These are phyloP conservation scores for Columba janthina DNA, from an alignment of 2,113 vertebrate species.

Conservation along the genomic window DNA sequence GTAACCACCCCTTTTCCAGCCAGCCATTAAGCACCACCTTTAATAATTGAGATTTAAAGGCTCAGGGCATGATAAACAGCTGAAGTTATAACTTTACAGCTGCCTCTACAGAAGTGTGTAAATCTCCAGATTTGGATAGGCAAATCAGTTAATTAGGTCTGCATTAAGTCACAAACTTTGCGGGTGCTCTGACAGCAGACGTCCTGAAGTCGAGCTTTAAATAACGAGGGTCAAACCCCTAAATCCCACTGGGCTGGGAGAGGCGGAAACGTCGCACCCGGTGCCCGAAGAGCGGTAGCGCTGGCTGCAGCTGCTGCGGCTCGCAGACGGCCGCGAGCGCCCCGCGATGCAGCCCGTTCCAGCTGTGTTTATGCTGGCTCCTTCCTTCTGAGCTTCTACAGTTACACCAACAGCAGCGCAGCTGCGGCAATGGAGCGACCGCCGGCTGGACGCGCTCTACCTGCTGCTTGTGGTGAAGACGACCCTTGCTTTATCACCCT, in stretches of 20 bases:
- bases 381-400: slow-evolving; percentile 36
- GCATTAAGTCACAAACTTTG: slow-evolving; percentile 44
- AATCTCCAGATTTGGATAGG: slow-evolving; percentile 40
- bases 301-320: not conserved
- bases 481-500: not conserved
- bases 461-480: not conserved
- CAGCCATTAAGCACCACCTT: slow-evolving; percentile 59
- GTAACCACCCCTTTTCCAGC: slow-evolving; percentile 24
- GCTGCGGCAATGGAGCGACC: not conserved
- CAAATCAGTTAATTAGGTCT: slow-evolving; percentile 44
- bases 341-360: not conserved
- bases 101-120: slow-evolving; percentile 24
- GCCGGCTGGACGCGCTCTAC: not conserved
- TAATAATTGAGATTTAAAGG: slow-evolving; percentile 74
- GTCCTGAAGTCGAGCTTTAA: not conserved
- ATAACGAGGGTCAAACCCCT: slow-evolving; percentile 6
- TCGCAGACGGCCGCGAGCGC: not conserved
- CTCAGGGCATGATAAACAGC: slow-evolving; percentile 53
- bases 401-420: not conserved
- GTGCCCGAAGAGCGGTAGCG: slow-evolving; percentile 24
- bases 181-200: slow-evolving; percentile 7
- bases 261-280: not conserved
- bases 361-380: slow-evolving; percentile 59
- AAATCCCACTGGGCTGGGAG: not conserved
- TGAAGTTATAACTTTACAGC: slow-evolving; percentile 65